Percentiles rank a stretch among this genome's conserved stretches.
These are phyloP conservation scores for Chauna torquata DNA, from an alignment of 2,113 vertebrate genomes.

Conservation along the genomic window DNA sequence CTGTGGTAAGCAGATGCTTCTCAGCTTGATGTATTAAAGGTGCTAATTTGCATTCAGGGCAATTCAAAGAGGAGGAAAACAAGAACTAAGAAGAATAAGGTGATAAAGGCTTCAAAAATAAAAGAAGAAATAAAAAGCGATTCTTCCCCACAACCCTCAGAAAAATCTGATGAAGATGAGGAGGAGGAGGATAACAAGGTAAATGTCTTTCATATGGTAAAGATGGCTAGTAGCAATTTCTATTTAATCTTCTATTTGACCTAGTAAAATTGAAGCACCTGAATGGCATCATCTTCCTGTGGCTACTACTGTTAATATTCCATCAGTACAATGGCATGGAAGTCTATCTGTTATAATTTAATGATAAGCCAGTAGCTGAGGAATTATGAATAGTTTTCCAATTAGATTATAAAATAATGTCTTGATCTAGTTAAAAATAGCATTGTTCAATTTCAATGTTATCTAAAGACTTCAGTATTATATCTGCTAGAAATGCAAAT, in stretches of 20 bases:
- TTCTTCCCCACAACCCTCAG: constrained; percentile 88
- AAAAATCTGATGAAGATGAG: constrained; percentile 91
- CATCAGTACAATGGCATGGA: background rate
- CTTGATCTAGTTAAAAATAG: background rate
- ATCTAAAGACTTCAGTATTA: background rate
- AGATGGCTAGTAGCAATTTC: background rate
- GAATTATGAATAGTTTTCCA: background rate
- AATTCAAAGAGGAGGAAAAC: constrained; percentile 91
- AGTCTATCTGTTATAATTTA: background rate
- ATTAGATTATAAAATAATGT: background rate
- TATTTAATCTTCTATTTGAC: background rate
- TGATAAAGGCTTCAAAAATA: constrained; percentile 83
- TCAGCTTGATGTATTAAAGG: background rate
- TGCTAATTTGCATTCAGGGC: constrained; percentile 76
- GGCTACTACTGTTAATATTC: background rate
- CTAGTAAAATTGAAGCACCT: background rate
- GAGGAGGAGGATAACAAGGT: constrained; percentile 82
- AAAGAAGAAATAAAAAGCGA: constrained; percentile 91
- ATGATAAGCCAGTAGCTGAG: background rate
- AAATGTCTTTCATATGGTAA: background rate
- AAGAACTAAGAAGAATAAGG: constrained; percentile 90
- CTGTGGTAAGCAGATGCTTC: background rate
- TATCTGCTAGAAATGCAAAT: background rate
- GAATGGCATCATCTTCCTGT: background rate
- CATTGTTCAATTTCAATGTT: background rate